Evolutionary conservation across 2,113 vertebrate species (phyloP).

Genomic region (Coracopsis vasa): DNA sequence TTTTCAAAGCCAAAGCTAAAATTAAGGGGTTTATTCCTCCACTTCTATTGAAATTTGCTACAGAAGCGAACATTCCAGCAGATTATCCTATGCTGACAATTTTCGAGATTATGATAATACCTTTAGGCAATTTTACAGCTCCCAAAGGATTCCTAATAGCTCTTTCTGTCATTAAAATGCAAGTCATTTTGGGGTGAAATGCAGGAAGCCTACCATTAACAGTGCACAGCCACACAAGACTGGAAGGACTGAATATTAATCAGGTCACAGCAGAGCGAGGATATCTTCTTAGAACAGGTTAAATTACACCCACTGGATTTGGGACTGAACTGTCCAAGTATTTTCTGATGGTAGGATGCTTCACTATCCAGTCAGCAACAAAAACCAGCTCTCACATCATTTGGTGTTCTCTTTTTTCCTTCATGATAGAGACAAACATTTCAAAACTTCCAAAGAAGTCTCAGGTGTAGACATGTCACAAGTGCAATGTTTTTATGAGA

Average conservation of each 20-base stretch:
- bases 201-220: neutral
- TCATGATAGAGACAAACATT: constrained; percentile 40
- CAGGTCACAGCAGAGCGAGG: neutral
- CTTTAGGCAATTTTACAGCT: neutral
- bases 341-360: neutral
- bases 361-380: neutral
- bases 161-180: neutral
- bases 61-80: neutral
- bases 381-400: neutral
- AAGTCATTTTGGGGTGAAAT: neutral
- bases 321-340: neutral
- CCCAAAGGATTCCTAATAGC: neutral
- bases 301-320: neutral
- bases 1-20: neutral
- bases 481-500: constrained; percentile 24
- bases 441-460: constrained; percentile 43
- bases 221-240: neutral
- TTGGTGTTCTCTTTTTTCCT: neutral
- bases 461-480: constrained; percentile 36
- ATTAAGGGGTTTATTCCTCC: neutral
- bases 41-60: neutral
- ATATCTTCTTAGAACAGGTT: neutral
- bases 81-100: neutral
- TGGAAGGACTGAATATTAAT: neutral
- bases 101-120: neutral